Percentiles rank a stretch among this genome's conserved stretches.
phyloP scores from a whole-genome alignment of 2,888 invertebrate species.

The Auanema freiburgensis region DNA sequence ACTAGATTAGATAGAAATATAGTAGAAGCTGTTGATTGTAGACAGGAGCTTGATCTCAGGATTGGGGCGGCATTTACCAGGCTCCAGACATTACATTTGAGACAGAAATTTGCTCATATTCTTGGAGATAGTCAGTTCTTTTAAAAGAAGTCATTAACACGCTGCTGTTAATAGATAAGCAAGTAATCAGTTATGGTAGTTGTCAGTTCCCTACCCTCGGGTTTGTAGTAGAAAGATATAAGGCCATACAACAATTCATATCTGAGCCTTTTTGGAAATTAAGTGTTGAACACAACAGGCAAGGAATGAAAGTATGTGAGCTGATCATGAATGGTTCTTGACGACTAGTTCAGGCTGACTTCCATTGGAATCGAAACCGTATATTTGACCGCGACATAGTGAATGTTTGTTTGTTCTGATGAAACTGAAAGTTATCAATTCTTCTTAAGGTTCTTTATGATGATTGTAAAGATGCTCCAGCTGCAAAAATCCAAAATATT shows the following conservation, averaged over 20 bases:
- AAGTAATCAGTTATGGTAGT: slow-evolving; percentile 87
- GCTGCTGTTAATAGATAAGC: slow-evolving; percentile 16
- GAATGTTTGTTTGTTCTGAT: slow-evolving; percentile 66
- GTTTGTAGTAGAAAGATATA: slow-evolving; percentile 89
- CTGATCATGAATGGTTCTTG: not conserved
- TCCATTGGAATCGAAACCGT: slow-evolving; percentile 54
- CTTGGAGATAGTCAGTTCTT: slow-evolving; percentile 13
- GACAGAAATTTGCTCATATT: slow-evolving; percentile 62
- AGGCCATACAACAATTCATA: slow-evolving; percentile 72
- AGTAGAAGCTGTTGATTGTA: slow-evolving; percentile 82
- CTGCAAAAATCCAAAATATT: slow-evolving; percentile 66
- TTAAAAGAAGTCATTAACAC: not conserved
- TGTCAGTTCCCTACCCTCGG: slow-evolving; percentile 99
- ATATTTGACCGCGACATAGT: slow-evolving; percentile 85
- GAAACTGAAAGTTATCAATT: not conserved
- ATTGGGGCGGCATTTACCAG: slow-evolving; percentile 95
- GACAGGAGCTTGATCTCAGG: slow-evolving; percentile 82
- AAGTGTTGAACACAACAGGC: slow-evolving; percentile 61
- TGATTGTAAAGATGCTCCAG: slow-evolving; percentile 41
- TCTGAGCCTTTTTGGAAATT: slow-evolving; percentile 95
- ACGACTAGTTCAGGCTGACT: slow-evolving; percentile 36
- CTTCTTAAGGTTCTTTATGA: slow-evolving; percentile 43
- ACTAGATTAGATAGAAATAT: slow-evolving; percentile 77
- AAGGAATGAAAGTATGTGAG: slow-evolving; percentile 29
- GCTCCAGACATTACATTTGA: slow-evolving; percentile 88